phyloP scores from a whole-genome alignment of 2,888 invertebrate species.

The Matsumyia berberina region DNA sequence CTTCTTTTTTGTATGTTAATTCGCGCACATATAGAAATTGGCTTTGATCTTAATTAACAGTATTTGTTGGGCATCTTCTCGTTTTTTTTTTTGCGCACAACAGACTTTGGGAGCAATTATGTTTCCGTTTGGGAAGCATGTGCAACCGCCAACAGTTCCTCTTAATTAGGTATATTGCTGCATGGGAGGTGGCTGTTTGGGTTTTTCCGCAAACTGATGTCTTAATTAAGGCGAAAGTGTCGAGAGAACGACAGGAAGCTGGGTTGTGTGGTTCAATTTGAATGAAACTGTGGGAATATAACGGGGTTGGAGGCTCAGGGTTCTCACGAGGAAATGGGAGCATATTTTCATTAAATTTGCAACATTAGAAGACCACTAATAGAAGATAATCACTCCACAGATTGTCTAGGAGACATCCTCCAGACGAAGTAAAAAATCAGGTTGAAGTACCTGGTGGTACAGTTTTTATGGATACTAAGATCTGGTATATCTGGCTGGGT shows the following conservation, averaged over 20 bases:
- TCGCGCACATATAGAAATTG: slow-evolving; percentile 41
- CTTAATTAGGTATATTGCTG: slow-evolving; percentile 18
- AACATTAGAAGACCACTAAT: no score
- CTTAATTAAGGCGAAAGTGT: slow-evolving; percentile 63
- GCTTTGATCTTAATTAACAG: slow-evolving; percentile 70
- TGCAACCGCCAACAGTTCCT: slow-evolving; percentile 18
- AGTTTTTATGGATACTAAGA: no score
- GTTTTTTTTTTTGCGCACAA: slow-evolving; percentile 19
- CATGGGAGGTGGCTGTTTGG: background rate
- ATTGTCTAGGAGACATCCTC: no score
- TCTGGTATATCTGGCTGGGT: no score
- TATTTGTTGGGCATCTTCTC: slow-evolving; percentile 19
- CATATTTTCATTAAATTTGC: background rate
- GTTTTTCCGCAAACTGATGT: slow-evolving; percentile 45
- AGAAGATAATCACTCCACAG: no score
- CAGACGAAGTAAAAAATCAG: no score
- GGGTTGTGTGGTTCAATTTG: slow-evolving; percentile 15
- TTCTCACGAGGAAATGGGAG: background rate
- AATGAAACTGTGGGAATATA: background rate
- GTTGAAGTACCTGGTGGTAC: no score
- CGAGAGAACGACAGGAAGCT: slow-evolving; percentile 49
- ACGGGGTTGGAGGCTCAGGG: background rate
- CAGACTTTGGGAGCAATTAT: slow-evolving; percentile 33
- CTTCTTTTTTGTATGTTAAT: slow-evolving; percentile 44
- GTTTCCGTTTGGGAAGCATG: slow-evolving; percentile 22